These are phyloP conservation scores for Nautilus pompilius DNA, from an alignment of 1,140 invertebrate species.

Conservation along the genomic window DNA sequence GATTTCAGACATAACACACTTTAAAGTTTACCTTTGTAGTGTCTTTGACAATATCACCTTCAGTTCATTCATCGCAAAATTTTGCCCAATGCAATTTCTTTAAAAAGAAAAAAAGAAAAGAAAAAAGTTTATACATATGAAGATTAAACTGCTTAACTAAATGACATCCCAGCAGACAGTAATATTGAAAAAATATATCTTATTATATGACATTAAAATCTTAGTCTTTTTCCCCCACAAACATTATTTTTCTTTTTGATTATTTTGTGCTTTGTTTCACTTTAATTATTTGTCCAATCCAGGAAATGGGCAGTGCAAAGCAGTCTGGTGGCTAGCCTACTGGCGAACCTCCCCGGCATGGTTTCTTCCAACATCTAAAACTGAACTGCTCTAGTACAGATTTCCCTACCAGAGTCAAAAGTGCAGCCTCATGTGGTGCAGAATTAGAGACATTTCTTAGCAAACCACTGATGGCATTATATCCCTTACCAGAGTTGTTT, in stretches of 20 bases:
- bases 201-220: neutral
- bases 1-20: too few species aligned
- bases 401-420: too few species aligned
- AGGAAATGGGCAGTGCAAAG: too few species aligned
- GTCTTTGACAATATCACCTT: conserved; percentile 11
- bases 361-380: too few species aligned
- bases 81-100: conserved; percentile 16
- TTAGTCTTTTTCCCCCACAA: neutral
- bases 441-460: too few species aligned
- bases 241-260: neutral
- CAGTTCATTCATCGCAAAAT: conserved; percentile 16
- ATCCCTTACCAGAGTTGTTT: too few species aligned
- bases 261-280: neutral
- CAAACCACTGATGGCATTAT: too few species aligned
- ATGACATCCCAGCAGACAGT: neutral
- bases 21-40: conserved; percentile 10
- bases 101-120: conserved; percentile 1
- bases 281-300: neutral
- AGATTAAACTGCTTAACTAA: neutral
- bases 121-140: neutral
- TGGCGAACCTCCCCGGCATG: too few species aligned
- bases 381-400: too few species aligned
- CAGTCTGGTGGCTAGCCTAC: too few species aligned
- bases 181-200: neutral
- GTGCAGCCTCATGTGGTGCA: too few species aligned